Conservation (phyloP, 1,140 invertebrate species). For the Ostrea edulis region DNA sequence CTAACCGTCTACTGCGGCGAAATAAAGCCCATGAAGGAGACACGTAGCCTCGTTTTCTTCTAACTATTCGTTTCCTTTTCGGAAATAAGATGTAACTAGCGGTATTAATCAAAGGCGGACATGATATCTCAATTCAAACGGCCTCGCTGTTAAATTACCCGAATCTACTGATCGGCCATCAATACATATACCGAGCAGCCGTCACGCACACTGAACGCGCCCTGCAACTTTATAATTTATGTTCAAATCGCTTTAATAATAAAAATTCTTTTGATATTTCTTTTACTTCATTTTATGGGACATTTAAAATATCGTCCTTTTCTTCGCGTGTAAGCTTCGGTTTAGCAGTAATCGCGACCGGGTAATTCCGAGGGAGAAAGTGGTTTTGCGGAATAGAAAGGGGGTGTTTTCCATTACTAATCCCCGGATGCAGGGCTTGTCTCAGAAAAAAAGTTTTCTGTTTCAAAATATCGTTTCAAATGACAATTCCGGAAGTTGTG, state of each 20-base stretch:
- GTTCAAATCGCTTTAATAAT: conserved; percentile 21
- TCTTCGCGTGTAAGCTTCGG: conserved; percentile 3
- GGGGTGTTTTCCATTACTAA: conserved; percentile 3
- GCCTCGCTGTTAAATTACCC: conserved; percentile 28
- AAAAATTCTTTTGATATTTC: conserved; percentile 18
- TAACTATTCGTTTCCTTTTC: conserved; percentile 37
- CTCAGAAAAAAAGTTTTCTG: background rate
- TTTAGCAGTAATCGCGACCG: background rate
- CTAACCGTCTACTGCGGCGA: conserved; percentile 18
- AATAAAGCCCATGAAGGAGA: conserved; percentile 25
- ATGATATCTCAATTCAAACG: conserved; percentile 26
- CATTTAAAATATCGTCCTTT: conserved; percentile 31
- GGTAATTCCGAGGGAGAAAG: background rate
- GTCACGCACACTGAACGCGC: conserved; percentile 20
- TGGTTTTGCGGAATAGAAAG: background rate
- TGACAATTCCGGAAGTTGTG: background rate
- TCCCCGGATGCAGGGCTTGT: background rate
- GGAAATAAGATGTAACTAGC: conserved; percentile 38
- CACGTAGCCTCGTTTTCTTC: conserved; percentile 25
- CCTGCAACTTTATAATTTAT: background rate
- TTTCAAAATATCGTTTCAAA: conserved; percentile 11
- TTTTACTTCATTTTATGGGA: conserved; percentile 21
- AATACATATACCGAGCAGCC: conserved; percentile 10
- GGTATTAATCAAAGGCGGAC: conserved; percentile 26
- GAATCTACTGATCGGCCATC: conserved; percentile 25